Base-by-base conservation (phyloP, 2,113 vertebrate genomes). In the Microtus ochrogaster region DNA sequence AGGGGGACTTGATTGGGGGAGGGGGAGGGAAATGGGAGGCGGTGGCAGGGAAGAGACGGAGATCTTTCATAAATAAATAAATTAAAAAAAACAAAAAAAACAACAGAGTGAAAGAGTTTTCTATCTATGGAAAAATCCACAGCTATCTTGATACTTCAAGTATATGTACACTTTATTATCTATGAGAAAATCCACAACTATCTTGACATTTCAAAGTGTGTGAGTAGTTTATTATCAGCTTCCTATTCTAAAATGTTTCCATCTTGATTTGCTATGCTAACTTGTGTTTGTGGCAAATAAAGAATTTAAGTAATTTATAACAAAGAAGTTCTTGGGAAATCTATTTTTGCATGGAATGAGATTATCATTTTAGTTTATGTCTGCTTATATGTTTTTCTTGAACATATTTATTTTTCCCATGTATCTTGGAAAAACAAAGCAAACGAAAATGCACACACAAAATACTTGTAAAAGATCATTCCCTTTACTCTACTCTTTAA, bases 191-290 rank as follows among this genome's bases (percentile, higher is more conserved):
- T 11, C 28, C 70, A 61, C 47, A 89, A 79, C 52, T 41, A 74
- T 73, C 47, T 68, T 79, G 12, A 61, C 84, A 96, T 91, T 82
- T 82, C 41, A 61, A 74, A 91, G 90, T 49, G 52, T 63, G 39
- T 91, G 58, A 19, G 85, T 4, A 49, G 16, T 22, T 81, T 41
- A 84, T 91, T 96, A 66, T 81, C 90, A 89, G 22, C 21, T 85
- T 94, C 88, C 73, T 86, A 49, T 73, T 82, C n/a, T 52, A 58
- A 94, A 91, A 95, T 49, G 33, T 81, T 92, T 86, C 72, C 76
- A 55, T 77, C 39, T 76, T 72, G 39, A 49, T 92, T 63, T 74
- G 82, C 77, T 66, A 68, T 58, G 78, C 33, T 30, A 90, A 82
- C 44, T 85, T 82, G 7, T 85, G 63, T 81, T 86, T 44, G 84